A percentile compares a stretch with the other conserved stretches of the same genome.
These are phyloP conservation scores for Plagiodera versicolora DNA, from an alignment of 2,888 invertebrate genomes.

Conservation along the genomic window DNA sequence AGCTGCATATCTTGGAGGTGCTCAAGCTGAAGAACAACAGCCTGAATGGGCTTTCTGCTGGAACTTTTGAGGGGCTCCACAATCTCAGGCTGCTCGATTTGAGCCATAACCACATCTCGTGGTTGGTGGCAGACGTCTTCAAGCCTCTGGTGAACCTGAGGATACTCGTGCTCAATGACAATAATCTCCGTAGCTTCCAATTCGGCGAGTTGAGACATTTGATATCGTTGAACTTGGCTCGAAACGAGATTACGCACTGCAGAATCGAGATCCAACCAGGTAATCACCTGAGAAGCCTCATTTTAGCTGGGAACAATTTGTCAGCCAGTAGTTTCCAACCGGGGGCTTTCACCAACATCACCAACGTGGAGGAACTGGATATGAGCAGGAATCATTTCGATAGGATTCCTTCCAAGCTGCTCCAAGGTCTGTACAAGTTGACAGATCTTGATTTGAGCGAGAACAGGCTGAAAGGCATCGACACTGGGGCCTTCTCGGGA, in stretches of 20 bases:
- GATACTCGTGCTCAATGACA: slow-evolving; percentile 37
- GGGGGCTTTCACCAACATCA: slow-evolving; percentile 42
- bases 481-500: slow-evolving; percentile 44
- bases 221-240: slow-evolving; percentile 37
- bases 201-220: slow-evolving; percentile 34
- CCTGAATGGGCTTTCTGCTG: slow-evolving; percentile 27
- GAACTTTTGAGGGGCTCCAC: slow-evolving; percentile 44
- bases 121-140: slow-evolving; percentile 16
- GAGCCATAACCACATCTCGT: slow-evolving; percentile 24
- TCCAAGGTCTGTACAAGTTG: slow-evolving; percentile 42
- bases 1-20: slow-evolving; percentile 38
- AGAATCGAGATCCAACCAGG: slow-evolving; percentile 40
- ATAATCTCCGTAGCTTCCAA: slow-evolving; percentile 35
- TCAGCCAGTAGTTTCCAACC: slow-evolving; percentile 34
- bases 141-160: slow-evolving; percentile 31
- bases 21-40: slow-evolving; percentile 41
- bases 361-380: slow-evolving; percentile 43
- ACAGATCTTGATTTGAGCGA: slow-evolving; percentile 43
- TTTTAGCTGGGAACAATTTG: slow-evolving; percentile 44
- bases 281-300: slow-evolving; percentile 41
- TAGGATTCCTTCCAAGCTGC: slow-evolving; percentile 40
- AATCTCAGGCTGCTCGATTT: slow-evolving; percentile 44
- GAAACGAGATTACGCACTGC: slow-evolving; percentile 41
- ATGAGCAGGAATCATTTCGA: slow-evolving; percentile 41
- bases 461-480: slow-evolving; percentile 44